A percentile compares a stretch with the other conserved stretches of the same genome.
Conservation (phyloP, 1,140 invertebrate species). For the Cephus cinctus region DNA sequence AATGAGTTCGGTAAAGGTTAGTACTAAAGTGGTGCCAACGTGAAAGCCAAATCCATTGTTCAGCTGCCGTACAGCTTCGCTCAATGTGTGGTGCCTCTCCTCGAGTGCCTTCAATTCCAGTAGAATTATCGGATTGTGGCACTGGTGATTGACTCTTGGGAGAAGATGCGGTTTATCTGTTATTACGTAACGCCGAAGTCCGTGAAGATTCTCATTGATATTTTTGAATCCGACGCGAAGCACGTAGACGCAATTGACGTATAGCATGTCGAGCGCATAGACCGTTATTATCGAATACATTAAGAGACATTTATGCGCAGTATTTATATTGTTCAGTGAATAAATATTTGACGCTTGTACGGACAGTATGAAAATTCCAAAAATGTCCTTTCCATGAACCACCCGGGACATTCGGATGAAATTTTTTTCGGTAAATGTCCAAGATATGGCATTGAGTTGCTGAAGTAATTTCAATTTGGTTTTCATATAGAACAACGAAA, state of each 20-base stretch:
- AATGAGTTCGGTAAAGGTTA: conserved; percentile 41
- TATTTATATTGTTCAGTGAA: background rate
- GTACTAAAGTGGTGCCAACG: conserved; percentile 24
- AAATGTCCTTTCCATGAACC: conserved; percentile 37
- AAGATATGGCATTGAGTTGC: conserved; percentile 17
- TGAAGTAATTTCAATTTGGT: conserved; percentile 27
- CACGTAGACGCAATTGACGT: conserved; percentile 37
- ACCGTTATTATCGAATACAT: conserved; percentile 27
- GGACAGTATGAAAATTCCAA: conserved; percentile 30
- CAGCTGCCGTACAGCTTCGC: conserved; percentile 31
- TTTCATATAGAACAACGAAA: conserved; percentile 16
- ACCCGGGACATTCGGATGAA: conserved; percentile 27
- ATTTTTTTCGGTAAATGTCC: conserved; percentile 21
- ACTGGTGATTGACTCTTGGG: conserved; percentile 28
- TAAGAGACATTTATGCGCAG: background rate
- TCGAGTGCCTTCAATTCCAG: conserved; percentile 36
- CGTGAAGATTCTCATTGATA: conserved; percentile 29
- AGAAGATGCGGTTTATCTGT: conserved; percentile 32
- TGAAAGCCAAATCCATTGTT: conserved; percentile 40
- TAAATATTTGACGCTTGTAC: conserved; percentile 19
- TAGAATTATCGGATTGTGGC: conserved; percentile 36
- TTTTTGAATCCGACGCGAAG: conserved; percentile 35
- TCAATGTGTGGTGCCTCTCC: conserved; percentile 37
- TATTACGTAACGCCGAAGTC: conserved; percentile 20
- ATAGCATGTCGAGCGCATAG: conserved; percentile 36